Evolutionary conservation across 2,113 vertebrate species (phyloP).

Genomic region (Donacobius atricapilla): DNA sequence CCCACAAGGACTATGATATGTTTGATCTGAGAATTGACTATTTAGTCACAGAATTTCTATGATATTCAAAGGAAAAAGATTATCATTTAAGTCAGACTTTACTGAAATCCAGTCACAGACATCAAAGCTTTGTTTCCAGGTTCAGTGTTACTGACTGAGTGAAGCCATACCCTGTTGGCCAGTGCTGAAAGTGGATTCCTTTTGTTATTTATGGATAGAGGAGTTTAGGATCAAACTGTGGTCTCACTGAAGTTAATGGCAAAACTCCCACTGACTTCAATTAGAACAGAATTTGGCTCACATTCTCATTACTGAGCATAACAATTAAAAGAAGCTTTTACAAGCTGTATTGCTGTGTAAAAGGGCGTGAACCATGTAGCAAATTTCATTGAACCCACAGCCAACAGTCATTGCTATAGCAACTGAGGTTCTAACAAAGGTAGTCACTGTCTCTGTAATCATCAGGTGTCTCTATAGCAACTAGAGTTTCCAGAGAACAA

Average conservation of each 20-base stretch:
- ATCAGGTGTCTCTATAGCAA: conserved; percentile 80
- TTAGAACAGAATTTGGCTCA: conserved; percentile 37
- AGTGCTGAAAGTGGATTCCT: background rate
- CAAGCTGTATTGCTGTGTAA: conserved; percentile 29
- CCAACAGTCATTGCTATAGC: conserved; percentile 74
- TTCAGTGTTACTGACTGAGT: background rate
- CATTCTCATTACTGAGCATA: conserved; percentile 1
- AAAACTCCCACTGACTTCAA: conserved; percentile 50
- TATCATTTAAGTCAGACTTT: background rate
- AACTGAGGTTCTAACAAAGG: conserved; percentile 71
- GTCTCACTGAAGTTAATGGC: conserved; percentile 16
- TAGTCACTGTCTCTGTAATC: conserved; percentile 67
- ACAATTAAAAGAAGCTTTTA: conserved; percentile 48
- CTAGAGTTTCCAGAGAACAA: conserved; percentile 69
- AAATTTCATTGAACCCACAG: conserved; percentile 65
- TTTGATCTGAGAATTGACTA: background rate
- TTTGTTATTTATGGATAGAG: background rate
- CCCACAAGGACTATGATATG: background rate
- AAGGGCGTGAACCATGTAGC: conserved; percentile 41
- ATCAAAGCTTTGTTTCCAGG: background rate
- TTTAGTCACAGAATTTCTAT: background rate
- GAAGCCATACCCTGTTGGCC: background rate
- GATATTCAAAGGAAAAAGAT: background rate
- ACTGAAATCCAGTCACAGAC: background rate
- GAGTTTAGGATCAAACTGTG: background rate